Evolutionary conservation across 2,113 vertebrate species (phyloP).

Genomic region (Pica pica): DNA sequence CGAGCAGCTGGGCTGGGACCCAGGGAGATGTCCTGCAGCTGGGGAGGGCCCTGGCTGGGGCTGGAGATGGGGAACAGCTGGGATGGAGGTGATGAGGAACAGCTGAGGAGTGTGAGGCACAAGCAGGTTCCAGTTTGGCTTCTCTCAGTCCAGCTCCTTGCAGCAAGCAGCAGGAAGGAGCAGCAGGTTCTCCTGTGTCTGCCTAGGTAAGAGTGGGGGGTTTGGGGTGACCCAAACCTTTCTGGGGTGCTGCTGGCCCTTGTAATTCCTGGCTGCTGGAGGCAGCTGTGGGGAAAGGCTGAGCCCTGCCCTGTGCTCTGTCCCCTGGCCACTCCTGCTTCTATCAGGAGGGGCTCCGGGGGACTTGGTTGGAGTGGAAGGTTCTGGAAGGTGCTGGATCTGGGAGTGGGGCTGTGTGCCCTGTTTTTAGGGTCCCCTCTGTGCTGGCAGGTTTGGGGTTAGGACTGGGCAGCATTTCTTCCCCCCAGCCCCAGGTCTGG

Average conservation of each 20-base stretch:
- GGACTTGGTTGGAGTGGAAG: background rate
- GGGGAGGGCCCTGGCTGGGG: background rate
- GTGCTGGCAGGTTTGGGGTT: background rate
- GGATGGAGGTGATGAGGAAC: background rate
- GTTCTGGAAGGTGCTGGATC: background rate
- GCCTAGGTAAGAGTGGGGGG: background rate
- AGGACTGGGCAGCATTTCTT: background rate
- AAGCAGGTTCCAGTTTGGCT: accelerated
- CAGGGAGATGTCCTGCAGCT: background rate
- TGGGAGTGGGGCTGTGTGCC: background rate
- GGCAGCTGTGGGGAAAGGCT: background rate
- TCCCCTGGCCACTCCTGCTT: accelerated
- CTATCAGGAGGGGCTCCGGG: background rate
- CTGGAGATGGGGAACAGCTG: background rate
- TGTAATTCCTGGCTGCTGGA: background rate
- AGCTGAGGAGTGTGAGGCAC: background rate
- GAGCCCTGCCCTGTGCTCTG: background rate
- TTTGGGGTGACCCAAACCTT: background rate
- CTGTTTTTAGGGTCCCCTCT: background rate
- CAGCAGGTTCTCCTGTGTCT: background rate
- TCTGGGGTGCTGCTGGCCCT: background rate
- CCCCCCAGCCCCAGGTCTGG: accelerated
- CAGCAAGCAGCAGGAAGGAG: background rate
- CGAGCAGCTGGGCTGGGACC: background rate
- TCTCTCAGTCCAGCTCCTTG: accelerated